A percentile compares a stretch with the other conserved stretches of the same genome.
phyloP scores from a whole-genome alignment of 2,888 invertebrate genomes.

The Diploptera punctata region DNA sequence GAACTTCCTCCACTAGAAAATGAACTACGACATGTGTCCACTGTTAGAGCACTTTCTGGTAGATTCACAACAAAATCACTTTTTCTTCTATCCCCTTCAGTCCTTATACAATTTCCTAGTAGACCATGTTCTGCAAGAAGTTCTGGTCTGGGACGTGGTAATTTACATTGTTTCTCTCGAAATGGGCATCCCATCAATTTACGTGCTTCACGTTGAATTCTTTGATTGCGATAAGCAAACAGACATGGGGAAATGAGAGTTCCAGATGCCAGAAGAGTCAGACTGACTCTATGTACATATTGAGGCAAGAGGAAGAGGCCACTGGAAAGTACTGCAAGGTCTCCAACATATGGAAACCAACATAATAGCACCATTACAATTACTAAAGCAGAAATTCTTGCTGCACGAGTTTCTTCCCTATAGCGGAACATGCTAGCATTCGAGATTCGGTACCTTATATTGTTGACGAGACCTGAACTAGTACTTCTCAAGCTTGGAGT shows the following conservation, averaged over 20 bases:
- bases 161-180: constrained; percentile 52
- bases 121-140: background rate
- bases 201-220: constrained; percentile 65
- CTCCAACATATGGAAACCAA: constrained; percentile 61
- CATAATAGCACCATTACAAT: constrained; percentile 70
- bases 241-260: constrained; percentile 74
- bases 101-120: background rate
- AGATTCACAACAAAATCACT: constrained; percentile 59
- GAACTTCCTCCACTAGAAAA: constrained; percentile 66
- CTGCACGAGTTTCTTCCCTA: constrained; percentile 88
- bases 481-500: background rate
- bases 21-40: constrained; percentile 63
- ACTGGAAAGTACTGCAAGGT: constrained; percentile 52
- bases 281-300: constrained; percentile 44
- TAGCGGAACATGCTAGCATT: constrained; percentile 85
- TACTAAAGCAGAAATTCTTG: constrained; percentile 82
- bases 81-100: constrained; percentile 37
- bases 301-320: constrained; percentile 49
- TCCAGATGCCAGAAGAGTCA: constrained; percentile 63
- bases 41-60: constrained; percentile 61
- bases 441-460: constrained; percentile 78
- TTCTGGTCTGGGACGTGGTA: constrained; percentile 55
- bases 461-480: constrained; percentile 65
- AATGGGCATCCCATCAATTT: constrained; percentile 55
- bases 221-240: constrained; percentile 76